These are phyloP conservation scores for Meteorus cinctellus DNA, from an alignment of 2,888 invertebrate genomes.

Conservation along the genomic window DNA sequence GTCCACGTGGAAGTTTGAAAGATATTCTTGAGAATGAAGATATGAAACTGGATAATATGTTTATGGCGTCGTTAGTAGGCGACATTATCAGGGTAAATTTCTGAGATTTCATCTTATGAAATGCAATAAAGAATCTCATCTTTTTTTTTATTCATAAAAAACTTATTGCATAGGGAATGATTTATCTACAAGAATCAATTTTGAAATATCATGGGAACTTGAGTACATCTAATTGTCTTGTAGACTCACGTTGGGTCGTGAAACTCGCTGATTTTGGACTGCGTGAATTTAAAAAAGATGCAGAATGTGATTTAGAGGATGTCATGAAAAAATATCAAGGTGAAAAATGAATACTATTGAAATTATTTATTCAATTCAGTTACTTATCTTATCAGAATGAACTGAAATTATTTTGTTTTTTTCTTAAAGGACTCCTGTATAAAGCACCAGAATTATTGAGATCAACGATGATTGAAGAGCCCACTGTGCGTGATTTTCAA, in stretches of 20 bases:
- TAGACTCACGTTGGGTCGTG: constrained; percentile 96
- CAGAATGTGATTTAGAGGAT: constrained; percentile 79
- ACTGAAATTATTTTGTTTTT: constrained; percentile 31
- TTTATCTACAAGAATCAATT: constrained; percentile 91
- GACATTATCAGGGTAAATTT: constrained; percentile 92
- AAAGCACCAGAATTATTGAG: constrained; percentile 85
- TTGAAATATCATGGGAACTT: constrained; percentile 81
- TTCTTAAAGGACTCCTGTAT: constrained; percentile 82
- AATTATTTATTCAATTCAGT: constrained; percentile 14
- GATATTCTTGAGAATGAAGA: constrained; percentile 96
- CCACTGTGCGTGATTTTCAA: constrained; percentile 75
- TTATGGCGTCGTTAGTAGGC: constrained; percentile 94
- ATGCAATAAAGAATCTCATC: not conserved
- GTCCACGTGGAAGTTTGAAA: constrained; percentile 92
- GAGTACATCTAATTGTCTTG: constrained; percentile 89
- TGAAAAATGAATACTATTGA: constrained; percentile 69
- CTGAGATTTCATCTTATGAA: not conserved
- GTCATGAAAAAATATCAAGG: constrained; percentile 82
- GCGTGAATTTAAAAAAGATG: constrained; percentile 87
- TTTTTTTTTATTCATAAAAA: not conserved
- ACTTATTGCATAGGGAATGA: constrained; percentile 82
- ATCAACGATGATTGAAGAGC: constrained; percentile 54
- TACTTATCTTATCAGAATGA: not conserved
- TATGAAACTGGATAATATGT: constrained; percentile 96
- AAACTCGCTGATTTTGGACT: constrained; percentile 94